These are phyloP conservation scores for Limnephilus auricula DNA, from an alignment of 2,888 invertebrate species.

Conservation along the genomic window DNA sequence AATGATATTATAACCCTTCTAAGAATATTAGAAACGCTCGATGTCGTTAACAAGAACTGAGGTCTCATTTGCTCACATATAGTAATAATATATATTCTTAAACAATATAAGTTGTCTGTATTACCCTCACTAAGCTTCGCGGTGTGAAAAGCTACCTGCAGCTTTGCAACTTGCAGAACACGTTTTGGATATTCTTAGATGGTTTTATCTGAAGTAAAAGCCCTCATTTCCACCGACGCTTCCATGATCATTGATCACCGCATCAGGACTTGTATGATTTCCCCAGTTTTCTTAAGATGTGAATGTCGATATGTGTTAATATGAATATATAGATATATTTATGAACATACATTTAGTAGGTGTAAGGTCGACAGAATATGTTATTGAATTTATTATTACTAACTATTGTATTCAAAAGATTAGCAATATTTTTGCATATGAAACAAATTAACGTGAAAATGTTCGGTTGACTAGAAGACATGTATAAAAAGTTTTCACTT, in stretches of 20 bases:
- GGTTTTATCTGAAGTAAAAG: background rate
- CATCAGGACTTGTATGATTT: constrained; percentile 41
- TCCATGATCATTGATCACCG: background rate
- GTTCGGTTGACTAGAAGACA: constrained; percentile 45
- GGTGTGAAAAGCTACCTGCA: no score
- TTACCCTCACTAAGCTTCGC: background rate
- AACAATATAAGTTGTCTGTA: background rate
- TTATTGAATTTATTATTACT: constrained; percentile 61
- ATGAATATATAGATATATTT: constrained; percentile 60
- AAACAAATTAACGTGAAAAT: constrained; percentile 57
- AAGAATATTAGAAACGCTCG: constrained; percentile 34
- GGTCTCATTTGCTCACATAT: constrained; percentile 45
- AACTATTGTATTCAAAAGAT: constrained; percentile 64
- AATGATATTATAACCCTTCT: background rate
- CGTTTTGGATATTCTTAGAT: constrained; percentile 28
- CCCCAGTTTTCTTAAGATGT: constrained; percentile 49
- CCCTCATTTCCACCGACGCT: background rate
- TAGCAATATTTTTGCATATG: constrained; percentile 76
- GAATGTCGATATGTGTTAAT: constrained; percentile 57
- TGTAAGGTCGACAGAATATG: constrained; percentile 60
- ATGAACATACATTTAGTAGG: constrained; percentile 57
- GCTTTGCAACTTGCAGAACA: background rate
- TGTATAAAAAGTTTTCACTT: constrained; percentile 63
- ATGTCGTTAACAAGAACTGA: constrained; percentile 52
- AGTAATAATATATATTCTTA: constrained; percentile 20